These are phyloP conservation scores for Cactoblastis cactorum DNA, from an alignment of 2,888 invertebrate genomes.

Conservation along the genomic window DNA sequence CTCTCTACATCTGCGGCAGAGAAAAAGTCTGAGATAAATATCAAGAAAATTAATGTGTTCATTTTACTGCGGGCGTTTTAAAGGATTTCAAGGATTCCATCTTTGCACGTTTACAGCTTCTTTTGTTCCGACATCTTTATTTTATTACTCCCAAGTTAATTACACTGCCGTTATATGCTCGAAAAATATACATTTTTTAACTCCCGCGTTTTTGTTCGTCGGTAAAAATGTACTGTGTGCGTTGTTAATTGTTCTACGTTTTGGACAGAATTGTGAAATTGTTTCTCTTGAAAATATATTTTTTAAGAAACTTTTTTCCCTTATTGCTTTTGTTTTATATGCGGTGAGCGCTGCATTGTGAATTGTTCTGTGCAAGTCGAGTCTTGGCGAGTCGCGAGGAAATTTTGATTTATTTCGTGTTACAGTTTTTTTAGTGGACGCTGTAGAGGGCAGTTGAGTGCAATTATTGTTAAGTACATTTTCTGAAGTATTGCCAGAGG, in stretches of 20 bases:
- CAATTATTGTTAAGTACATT: no score
- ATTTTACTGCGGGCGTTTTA: constrained; percentile 6
- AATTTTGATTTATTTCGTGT: not conserved
- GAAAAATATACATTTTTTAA: not conserved
- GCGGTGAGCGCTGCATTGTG: not conserved
- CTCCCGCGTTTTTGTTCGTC: not conserved
- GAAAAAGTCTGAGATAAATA: constrained; percentile 8
- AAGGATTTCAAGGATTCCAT: constrained; percentile 12
- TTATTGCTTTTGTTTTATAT: not conserved
- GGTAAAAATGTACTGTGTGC: not conserved
- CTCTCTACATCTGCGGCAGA: not conserved
- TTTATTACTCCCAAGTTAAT: constrained; percentile 2
- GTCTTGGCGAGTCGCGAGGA: not conserved
- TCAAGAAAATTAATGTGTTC: constrained; percentile 10
- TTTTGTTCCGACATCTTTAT: constrained; percentile 4
- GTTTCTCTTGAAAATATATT: not conserved
- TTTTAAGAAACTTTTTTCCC: not conserved
- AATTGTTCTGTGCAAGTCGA: not conserved
- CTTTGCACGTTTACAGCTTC: constrained; percentile 1
- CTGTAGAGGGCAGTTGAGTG: not conserved
- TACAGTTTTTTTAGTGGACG: not conserved
- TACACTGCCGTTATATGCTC: not conserved
- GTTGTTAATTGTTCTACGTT: not conserved
- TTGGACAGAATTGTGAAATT: not conserved
- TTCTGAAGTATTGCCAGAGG: not conserved